These are phyloP conservation scores for Molorchus minor DNA, from an alignment of 2,888 invertebrate genomes.

Conservation along the genomic window DNA sequence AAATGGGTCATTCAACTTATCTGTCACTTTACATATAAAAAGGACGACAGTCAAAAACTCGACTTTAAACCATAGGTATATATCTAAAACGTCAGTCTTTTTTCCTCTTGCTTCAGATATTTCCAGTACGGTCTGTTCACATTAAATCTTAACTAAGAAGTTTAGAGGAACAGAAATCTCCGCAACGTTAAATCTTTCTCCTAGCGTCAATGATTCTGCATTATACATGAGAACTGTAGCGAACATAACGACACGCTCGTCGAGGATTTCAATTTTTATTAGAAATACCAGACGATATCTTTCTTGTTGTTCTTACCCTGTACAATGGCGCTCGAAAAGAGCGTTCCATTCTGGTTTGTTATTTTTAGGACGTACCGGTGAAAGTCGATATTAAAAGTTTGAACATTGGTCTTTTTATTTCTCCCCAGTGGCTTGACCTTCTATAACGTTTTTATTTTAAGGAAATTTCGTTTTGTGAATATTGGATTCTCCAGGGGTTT, in stretches of 20 bases:
- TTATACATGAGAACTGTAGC: conserved; percentile 17
- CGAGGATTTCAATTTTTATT: conserved; percentile 19
- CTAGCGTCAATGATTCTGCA: conserved; percentile 23
- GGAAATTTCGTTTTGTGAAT: too few species aligned
- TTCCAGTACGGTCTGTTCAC: conserved; percentile 7
- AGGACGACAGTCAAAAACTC: too few species aligned
- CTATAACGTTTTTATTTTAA: too few species aligned
- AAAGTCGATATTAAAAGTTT: neutral
- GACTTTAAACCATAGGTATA: too few species aligned
- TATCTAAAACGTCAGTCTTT: neutral
- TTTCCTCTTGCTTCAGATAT: neutral
- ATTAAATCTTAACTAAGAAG: conserved; percentile 20
- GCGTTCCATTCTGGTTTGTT: neutral
- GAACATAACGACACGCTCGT: conserved; percentile 20
- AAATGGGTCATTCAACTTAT: too few species aligned
- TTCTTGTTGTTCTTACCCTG: conserved; percentile 4
- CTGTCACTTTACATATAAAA: too few species aligned
- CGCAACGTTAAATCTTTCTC: conserved; percentile 16
- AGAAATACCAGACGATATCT: conserved; percentile 20
- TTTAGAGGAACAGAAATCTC: conserved; percentile 13
- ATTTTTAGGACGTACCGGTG: neutral
- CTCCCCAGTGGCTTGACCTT: too few species aligned
- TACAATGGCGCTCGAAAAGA: conserved; percentile 2
- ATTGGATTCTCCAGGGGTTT: too few species aligned
- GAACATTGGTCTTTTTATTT: neutral